Evolutionary conservation across 1,140 invertebrate species (phyloP).

Genomic region (Hyphantria cunea): DNA sequence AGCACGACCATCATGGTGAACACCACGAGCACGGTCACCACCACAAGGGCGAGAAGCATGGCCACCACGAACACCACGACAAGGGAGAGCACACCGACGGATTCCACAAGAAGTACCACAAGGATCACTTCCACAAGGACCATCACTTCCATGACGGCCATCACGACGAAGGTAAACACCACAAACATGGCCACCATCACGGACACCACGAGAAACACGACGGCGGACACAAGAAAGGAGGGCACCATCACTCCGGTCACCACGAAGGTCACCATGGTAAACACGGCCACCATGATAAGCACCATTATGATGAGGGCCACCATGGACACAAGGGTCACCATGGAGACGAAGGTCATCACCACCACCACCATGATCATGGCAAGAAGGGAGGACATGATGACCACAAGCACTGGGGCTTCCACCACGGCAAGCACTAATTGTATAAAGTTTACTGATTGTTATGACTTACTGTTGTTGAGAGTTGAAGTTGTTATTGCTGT

Average conservation of each 20-base stretch:
- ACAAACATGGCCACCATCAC: constrained; percentile 84
- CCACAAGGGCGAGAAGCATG: constrained; percentile 84
- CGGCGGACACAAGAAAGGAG: constrained; percentile 84
- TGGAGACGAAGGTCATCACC: constrained; percentile 85
- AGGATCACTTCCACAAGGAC: constrained; percentile 88
- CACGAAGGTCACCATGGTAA: constrained; percentile 84
- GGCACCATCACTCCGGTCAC: constrained; percentile 83
- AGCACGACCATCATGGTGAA: constrained; percentile 85
- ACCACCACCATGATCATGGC: constrained; percentile 84
- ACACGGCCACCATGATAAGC: constrained; percentile 84
- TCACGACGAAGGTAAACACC: constrained; percentile 83
- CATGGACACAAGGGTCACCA: constrained; percentile 86
- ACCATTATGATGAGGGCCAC: constrained; percentile 82
- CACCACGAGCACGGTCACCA: constrained; percentile 86
- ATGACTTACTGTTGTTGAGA: constrained; percentile 45
- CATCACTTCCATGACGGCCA: constrained; percentile 86
- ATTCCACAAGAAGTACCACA: constrained; percentile 85
- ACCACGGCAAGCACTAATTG: constrained; percentile 67
- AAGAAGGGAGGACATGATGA: constrained; percentile 86
- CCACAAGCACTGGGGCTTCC: constrained; percentile 85
- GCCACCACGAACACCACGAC: constrained; percentile 83
- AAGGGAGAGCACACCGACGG: constrained; percentile 85
- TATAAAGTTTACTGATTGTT: constrained; percentile 35
- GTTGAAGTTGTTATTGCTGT: constrained; percentile 55
- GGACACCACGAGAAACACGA: constrained; percentile 82